Conservation (phyloP, 2,113 vertebrate genomes). For the Actenoides lindsayi region DNA sequence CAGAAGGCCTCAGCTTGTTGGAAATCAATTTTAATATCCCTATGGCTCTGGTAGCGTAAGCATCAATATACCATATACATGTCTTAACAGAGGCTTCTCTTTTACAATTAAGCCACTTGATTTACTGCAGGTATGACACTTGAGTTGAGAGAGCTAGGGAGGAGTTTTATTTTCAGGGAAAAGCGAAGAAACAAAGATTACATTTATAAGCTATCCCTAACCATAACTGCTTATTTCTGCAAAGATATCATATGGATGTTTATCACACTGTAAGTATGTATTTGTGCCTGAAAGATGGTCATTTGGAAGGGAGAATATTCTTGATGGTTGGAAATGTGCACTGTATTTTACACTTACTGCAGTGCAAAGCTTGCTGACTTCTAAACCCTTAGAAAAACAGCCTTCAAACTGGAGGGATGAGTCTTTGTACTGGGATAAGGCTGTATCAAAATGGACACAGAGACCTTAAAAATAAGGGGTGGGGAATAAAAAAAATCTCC, state of each 20-base stretch:
- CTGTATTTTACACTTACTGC: not conserved
- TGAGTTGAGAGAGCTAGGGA: not conserved
- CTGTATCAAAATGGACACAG: not conserved
- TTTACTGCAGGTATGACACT: not conserved
- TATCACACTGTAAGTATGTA: not conserved
- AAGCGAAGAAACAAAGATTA: not conserved
- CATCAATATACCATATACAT: slow-evolving; percentile 25
- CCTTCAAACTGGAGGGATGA: not conserved
- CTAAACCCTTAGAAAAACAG: not conserved
- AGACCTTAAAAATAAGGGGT: not conserved
- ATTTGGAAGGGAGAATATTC: not conserved
- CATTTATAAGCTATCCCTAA: not conserved
- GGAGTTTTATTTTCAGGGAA: not conserved
- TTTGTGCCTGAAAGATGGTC: not conserved
- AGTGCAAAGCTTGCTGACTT: not conserved
- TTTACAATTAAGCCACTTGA: slow-evolving; percentile 17
- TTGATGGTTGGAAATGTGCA: not conserved
- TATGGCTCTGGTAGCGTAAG: not conserved
- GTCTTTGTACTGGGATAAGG: not conserved
- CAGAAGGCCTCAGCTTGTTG: slow-evolving; percentile 2
- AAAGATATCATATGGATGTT: not conserved
- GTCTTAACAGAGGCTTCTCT: not conserved
- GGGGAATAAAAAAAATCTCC: not conserved
- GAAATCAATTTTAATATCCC: slow-evolving; percentile 65
- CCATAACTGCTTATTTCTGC: not conserved